Evolutionary conservation across 1,140 invertebrate genomes (phyloP), one percentile per base, ranked within the genome.

Genomic region (Rhagoletis pomonella): DNA sequence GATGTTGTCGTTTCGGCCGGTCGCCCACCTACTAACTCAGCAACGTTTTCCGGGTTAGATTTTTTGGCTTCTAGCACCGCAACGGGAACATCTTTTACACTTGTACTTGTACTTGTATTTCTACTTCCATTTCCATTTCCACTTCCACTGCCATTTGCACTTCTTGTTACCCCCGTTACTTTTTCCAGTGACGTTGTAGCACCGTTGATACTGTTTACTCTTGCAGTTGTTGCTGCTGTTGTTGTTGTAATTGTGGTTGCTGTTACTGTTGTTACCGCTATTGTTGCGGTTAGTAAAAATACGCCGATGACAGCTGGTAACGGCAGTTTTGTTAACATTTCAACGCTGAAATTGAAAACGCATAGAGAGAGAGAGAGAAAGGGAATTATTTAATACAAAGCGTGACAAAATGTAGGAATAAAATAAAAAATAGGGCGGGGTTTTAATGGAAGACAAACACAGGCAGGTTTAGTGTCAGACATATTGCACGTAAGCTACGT

Each of bases 311-410:
- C 89, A 88, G 90, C 87, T 87, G 86, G 87, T 84, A 89, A 89
- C 89, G 88, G 87, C 89, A 90, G 84, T 89, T 88, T 88, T 77
- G 85, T 73, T 87, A 88, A 88, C 91, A 92, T 92, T 88, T 88
- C 89, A 89, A 88, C 86, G 88, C 89, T 90, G 85, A 62, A 87
- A 19, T n/a, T 55, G 12, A 14, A 47, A 81, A 55, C 55, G 47
- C 44, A 42, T 17, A 14, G 44, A 42, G 44, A 4, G n/a, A 12
- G 17, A 29, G n/a, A 10, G 42, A 50, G 44, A 50, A 44, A 4
- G 3, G 6, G 6, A 59, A 59, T 59, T 7, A 7, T 59, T 62
- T 62, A 55, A 55, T 55, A 55, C 50, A 29, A 29, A 29, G 29
- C 29, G 29, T 29, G 29, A 29, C 29, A 29, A 29, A 29, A 29